A percentile compares a stretch with the other conserved stretches of the same genome.
These are phyloP conservation scores for Ypsolopha sequella DNA, from an alignment of 2,888 invertebrate genomes.

Conservation along the genomic window DNA sequence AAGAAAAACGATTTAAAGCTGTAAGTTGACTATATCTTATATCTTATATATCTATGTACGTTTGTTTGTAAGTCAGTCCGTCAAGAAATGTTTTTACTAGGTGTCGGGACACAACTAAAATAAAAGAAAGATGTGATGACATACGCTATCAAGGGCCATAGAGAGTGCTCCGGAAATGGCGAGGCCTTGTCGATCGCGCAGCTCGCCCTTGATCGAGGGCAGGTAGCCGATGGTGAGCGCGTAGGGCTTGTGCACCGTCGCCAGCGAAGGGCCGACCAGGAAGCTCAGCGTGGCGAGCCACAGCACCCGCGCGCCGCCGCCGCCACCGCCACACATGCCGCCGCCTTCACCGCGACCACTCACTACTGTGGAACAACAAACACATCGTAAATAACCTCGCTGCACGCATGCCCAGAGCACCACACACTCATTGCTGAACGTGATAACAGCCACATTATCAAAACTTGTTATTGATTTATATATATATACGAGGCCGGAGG, in stretches of 20 bases:
- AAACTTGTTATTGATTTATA: too few species aligned
- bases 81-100: too few species aligned
- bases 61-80: too few species aligned
- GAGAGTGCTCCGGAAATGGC: slow-evolving; percentile 92
- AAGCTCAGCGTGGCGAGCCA: slow-evolving; percentile 74
- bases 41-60: too few species aligned
- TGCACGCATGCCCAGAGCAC: too few species aligned
- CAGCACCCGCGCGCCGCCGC: slow-evolving; percentile 75
- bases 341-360: slow-evolving; percentile 38
- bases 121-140: background rate
- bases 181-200: slow-evolving; percentile 85
- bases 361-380: slow-evolving; percentile 14
- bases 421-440: too few species aligned
- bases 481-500: too few species aligned
- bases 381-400: background rate
- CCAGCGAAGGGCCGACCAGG: slow-evolving; percentile 62
- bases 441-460: too few species aligned
- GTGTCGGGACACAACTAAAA: too few species aligned
- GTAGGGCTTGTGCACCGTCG: slow-evolving; percentile 41
- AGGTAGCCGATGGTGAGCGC: slow-evolving; percentile 87
- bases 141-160: slow-evolving; percentile 87
- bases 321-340: slow-evolving; percentile 76
- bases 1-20: too few species aligned
- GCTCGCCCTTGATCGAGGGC: slow-evolving; percentile 83
- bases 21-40: too few species aligned